Evolutionary conservation across 2,797 vertebrate genomes (phyloP).

Genomic region (Mycteria americana): DNA sequence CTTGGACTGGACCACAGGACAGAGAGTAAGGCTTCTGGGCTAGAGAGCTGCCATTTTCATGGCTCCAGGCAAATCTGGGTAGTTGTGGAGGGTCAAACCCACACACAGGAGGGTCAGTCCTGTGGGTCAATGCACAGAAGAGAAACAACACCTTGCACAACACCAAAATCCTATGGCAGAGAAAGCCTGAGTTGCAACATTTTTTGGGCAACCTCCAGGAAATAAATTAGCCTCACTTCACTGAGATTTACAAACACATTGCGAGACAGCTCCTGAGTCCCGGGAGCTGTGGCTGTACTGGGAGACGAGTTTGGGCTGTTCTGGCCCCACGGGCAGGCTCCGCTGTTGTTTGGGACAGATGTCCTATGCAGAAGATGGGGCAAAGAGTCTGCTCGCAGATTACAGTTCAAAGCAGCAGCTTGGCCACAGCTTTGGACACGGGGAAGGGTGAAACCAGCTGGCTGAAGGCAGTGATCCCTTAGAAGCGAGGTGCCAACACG

Average conservation of each 20-base stretch:
- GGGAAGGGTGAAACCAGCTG: not conserved
- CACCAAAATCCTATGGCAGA: not conserved
- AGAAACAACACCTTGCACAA: not conserved
- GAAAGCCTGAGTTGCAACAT: not conserved
- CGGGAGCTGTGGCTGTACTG: not conserved
- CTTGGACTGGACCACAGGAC: not conserved
- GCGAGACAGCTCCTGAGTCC: not conserved
- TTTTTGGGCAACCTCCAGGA: not conserved
- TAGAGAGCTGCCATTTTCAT: not conserved
- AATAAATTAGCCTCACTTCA: not conserved
- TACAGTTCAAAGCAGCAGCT: not conserved
- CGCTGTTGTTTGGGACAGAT: not conserved
- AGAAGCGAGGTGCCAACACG: rapidly evolving
- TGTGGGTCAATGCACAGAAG: not conserved
- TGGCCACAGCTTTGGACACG: rapidly evolving
- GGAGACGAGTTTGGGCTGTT: not conserved
- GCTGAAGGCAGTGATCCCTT: not conserved
- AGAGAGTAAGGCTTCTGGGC: not conserved
- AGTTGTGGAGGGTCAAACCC: not conserved
- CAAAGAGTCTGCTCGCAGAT: not conserved
- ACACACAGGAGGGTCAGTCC: not conserved
- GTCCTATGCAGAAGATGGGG: rapidly evolving
- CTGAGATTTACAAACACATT: not conserved
- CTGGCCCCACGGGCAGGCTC: not conserved
- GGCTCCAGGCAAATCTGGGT: not conserved